A percentile compares a stretch with the other conserved stretches of the same genome.
phyloP scores from a whole-genome alignment of 2,797 vertebrate species.

The Clarias platycephalus region DNA sequence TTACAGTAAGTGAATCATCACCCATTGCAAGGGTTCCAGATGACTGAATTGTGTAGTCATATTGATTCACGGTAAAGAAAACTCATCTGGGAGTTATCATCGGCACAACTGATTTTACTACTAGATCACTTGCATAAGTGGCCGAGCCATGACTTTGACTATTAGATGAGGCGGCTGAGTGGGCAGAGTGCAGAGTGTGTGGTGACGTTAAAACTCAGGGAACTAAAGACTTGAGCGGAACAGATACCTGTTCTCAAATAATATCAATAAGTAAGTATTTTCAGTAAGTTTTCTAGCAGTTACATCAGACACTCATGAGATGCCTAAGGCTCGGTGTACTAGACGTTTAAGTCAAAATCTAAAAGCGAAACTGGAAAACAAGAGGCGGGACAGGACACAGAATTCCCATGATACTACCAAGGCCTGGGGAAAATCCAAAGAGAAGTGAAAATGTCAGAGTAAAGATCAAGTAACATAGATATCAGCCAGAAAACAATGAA shows the following conservation, averaged over 20 bases:
- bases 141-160: constrained; percentile 4
- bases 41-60: neutral
- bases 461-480: neutral
- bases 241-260: neutral
- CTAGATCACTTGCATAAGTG: neutral
- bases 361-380: neutral
- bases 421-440: neutral
- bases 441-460: neutral
- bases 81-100: neutral
- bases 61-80: too few relatives aligned
- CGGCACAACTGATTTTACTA: neutral
- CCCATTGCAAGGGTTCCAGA: too few relatives aligned
- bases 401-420: neutral
- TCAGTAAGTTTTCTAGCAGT: neutral
- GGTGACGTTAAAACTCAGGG: too few relatives aligned
- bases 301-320: neutral
- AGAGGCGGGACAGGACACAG: neutral
- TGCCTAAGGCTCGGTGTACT: neutral
- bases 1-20: neutral
- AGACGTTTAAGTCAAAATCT: neutral
- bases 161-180: neutral
- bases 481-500: neutral
- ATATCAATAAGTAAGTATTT: neutral
- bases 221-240: neutral
- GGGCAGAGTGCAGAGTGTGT: neutral